phyloP scores from a whole-genome alignment of 2,797 vertebrate genomes.

The Discoglossus pictus region DNA sequence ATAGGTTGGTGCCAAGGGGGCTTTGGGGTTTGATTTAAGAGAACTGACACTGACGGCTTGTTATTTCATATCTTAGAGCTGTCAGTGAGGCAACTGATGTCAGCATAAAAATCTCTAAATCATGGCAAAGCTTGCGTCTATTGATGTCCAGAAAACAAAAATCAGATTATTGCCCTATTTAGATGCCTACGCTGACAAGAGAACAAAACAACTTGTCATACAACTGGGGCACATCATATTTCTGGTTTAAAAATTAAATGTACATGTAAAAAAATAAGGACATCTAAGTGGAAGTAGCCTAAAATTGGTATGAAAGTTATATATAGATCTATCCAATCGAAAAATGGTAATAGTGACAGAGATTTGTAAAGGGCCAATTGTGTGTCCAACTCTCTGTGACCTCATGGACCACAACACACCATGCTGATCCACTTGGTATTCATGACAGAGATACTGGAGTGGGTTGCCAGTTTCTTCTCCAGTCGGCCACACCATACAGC shows the following conservation, averaged over 20 bases:
- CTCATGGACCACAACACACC: no score
- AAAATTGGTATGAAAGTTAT: no score
- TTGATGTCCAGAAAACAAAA: conserved; percentile 65
- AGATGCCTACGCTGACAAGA: conserved; percentile 45
- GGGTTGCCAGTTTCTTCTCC: no score
- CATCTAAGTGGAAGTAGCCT: no score
- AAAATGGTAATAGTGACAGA: no score
- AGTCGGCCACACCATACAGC: no score
- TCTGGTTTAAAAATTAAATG: conserved; percentile 20
- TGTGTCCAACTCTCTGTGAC: no score
- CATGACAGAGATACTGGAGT: no score
- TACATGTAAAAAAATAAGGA: no score
- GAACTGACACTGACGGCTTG: conserved; percentile 82
- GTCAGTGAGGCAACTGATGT: conserved; percentile 82
- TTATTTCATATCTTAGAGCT: conserved; percentile 86
- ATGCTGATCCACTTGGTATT: no score
- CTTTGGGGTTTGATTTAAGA: conserved; percentile 78
- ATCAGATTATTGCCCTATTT: conserved; percentile 54
- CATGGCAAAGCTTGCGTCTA: conserved; percentile 63
- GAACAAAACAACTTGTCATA: conserved; percentile 45
- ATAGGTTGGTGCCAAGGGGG: conserved; percentile 69
- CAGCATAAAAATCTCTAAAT: conserved; percentile 73
- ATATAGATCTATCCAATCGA: no score
- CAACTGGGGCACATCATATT: conserved; percentile 30
- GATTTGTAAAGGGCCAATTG: no score